Percentiles rank a stretch among this genome's conserved stretches.
Evolutionary conservation across 2,888 invertebrate species (phyloP).

Genomic region (Azorinus chamasolen): DNA sequence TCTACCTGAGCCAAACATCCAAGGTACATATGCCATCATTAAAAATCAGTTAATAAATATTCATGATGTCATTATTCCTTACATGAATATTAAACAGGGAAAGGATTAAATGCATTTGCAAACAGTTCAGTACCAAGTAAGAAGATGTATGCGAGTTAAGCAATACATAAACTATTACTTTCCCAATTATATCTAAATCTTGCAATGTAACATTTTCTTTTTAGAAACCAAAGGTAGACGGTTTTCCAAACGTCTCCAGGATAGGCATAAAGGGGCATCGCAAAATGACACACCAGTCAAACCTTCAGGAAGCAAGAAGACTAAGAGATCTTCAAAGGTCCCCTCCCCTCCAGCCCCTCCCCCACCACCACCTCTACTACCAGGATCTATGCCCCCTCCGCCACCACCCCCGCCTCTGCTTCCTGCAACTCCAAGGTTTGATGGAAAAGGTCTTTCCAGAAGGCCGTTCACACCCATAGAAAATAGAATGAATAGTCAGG

Average conservation of each 20-base stretch:
- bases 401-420: background rate
- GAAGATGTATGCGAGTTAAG: too few relatives aligned
- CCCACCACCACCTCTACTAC: constrained; percentile 67
- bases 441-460: background rate
- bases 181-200: too few relatives aligned
- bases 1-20: too few relatives aligned
- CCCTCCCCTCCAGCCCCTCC: constrained; percentile 65
- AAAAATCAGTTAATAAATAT: too few relatives aligned
- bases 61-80: too few relatives aligned
- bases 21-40: too few relatives aligned
- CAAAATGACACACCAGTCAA: background rate
- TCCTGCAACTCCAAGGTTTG: too few relatives aligned
- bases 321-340: background rate
- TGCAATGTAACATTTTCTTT: too few relatives aligned
- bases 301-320: background rate
- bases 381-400: constrained; percentile 2
- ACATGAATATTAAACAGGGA: too few relatives aligned
- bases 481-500: constrained; percentile 9
- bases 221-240: constrained; percentile 72
- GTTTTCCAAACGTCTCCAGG: constrained; percentile 67
- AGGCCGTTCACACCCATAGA: constrained; percentile 11
- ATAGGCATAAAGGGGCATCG: constrained; percentile 19
- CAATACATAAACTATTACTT: too few relatives aligned
- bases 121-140: too few relatives aligned
- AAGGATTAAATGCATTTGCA: too few relatives aligned